Evolutionary conservation across 2,113 vertebrate genomes (phyloP).

Genomic region (Microcebus griseorufus): DNA sequence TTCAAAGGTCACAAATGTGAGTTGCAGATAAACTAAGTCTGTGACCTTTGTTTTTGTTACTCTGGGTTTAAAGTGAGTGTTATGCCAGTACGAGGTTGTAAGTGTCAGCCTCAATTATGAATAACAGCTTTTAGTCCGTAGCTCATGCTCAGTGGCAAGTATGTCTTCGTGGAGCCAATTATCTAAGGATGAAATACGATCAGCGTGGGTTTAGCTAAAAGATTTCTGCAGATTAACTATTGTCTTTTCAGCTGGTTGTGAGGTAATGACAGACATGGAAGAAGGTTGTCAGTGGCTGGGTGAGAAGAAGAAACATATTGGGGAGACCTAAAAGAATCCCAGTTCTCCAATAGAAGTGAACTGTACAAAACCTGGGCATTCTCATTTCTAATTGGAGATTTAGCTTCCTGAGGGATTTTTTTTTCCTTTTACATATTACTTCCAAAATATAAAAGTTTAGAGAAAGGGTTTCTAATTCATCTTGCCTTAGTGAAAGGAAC

Average conservation of each 20-base stretch:
- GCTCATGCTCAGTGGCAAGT: not conserved
- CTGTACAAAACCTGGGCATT: not conserved
- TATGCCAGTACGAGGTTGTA: not conserved
- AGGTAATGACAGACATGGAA: not conserved
- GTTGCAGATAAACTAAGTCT: not conserved
- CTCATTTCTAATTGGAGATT: not conserved
- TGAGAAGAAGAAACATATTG: not conserved
- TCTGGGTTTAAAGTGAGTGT: not conserved
- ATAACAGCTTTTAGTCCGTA: not conserved
- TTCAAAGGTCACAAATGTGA: conserved; percentile 44
- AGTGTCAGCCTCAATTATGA: conserved; percentile 54
- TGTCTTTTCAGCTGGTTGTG: not conserved
- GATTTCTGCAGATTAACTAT: conserved; percentile 42
- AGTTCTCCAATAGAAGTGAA: not conserved
- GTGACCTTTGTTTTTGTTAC: not conserved
- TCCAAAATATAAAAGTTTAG: not conserved
- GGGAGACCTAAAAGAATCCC: not conserved
- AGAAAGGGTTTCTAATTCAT: not conserved
- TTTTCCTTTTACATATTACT: not conserved
- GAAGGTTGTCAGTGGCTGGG: not conserved
- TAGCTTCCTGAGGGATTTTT: not conserved
- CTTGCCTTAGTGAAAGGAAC: not conserved
- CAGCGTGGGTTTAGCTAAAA: conserved; percentile 35
- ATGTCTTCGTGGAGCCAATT: conserved; percentile 39
- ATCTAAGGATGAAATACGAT: conserved; percentile 2